These are phyloP conservation scores for Standfussiana lucernea DNA, from an alignment of 2,888 invertebrate genomes.

Conservation along the genomic window DNA sequence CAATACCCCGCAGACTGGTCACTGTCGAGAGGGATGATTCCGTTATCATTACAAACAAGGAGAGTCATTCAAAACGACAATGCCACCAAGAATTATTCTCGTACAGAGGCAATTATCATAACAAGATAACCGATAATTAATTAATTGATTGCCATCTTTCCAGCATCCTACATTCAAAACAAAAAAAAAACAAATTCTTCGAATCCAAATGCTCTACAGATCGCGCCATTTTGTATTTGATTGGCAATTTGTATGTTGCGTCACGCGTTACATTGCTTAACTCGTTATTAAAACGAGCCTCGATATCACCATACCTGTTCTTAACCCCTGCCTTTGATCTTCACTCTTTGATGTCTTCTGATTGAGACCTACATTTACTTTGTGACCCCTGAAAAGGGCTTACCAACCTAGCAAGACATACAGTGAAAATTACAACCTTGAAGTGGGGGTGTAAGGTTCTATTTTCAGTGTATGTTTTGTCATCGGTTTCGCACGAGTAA, in stretches of 20 bases:
- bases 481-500: slow-evolving; percentile 64
- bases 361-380: slow-evolving; percentile 67
- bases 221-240: slow-evolving; percentile 55
- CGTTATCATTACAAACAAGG: neutral
- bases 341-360: slow-evolving; percentile 68
- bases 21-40: neutral
- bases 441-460: neutral
- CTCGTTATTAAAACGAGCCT: slow-evolving; percentile 70
- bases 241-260: slow-evolving; percentile 64
- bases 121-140: slow-evolving; percentile 4
- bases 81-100: neutral
- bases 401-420: neutral
- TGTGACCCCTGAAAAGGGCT: slow-evolving; percentile 37
- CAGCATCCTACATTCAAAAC: neutral
- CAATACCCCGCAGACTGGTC: neutral
- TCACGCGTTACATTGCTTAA: slow-evolving; percentile 59
- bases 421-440: slow-evolving; percentile 27
- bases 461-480: neutral
- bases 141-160: slow-evolving; percentile 28
- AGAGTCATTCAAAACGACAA: neutral
- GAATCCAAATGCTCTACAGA: slow-evolving; percentile 31
- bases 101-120: neutral
- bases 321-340: slow-evolving; percentile 75
- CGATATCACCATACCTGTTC: slow-evolving; percentile 77
- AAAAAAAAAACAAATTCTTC: slow-evolving; percentile 29